Conservation (phyloP, 2,888 invertebrate genomes). For the Strigamia transsilvanica region DNA sequence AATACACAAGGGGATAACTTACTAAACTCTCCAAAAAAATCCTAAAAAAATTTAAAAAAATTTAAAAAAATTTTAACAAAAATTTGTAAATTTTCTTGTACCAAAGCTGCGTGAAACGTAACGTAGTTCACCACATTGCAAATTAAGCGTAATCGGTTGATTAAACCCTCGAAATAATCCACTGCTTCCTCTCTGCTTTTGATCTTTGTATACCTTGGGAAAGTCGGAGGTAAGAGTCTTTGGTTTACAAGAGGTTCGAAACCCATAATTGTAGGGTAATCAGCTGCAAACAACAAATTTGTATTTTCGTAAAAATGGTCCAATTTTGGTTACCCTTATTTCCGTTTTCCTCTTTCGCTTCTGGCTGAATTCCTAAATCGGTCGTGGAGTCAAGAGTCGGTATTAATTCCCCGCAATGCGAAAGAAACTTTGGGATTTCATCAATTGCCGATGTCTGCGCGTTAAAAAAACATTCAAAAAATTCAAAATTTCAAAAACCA, state of each 20-base stretch:
- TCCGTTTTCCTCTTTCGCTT: constrained; percentile 59
- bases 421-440: constrained; percentile 82
- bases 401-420: constrained; percentile 83
- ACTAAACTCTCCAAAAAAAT: constrained; percentile 94
- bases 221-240: constrained; percentile 94
- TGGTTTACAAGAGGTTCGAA: constrained; percentile 97
- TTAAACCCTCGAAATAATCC: constrained; percentile 80
- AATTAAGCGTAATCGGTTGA: constrained; percentile 80
- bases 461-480: constrained; percentile 56
- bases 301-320: constrained; percentile 52
- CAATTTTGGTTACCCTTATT: constrained; percentile 65
- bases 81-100: constrained; percentile 65
- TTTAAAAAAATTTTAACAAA: no score
- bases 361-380: constrained; percentile 75
- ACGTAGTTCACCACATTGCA: constrained; percentile 81
- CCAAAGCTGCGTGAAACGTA: constrained; percentile 83
- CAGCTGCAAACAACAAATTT: no score
- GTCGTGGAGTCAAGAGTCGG: constrained; percentile 81
- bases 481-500: constrained; percentile 58
- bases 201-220: constrained; percentile 94
- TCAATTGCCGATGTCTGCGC: constrained; percentile 64
- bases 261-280: constrained; percentile 71
- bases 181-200: constrained; percentile 79
- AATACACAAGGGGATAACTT: constrained; percentile 87
- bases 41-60: constrained; percentile 66